Base-by-base conservation (phyloP, 2,888 invertebrate genomes). In the Chymomyza amoena region DNA sequence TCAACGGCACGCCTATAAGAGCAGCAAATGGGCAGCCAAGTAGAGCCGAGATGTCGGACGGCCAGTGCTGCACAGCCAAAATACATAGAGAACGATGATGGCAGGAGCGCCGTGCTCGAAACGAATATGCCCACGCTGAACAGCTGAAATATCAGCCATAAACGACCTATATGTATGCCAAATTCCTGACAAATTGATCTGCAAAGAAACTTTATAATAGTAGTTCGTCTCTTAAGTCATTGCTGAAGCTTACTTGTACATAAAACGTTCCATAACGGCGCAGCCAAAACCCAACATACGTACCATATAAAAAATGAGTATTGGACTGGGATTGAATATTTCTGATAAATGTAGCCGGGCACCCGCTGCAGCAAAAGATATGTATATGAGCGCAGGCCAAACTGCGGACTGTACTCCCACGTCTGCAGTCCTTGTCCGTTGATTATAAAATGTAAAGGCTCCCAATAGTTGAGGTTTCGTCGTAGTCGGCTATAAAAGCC, bases 381-480 rank as follows among this genome's bases (percentile, higher is more conserved):
- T n/a, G n/a, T n/a, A n/a, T n/a, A n/a, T n/a, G n/a, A n/a, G n/a
- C n/a, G n/a, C 61, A 99, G 94, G 0, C 98, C 98, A 91, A 95
- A 99, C 72, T 94, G 93, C 0, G 99, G 99, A 89, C 98, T 98
- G 91, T 99, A 99, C 91, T 99, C 99, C 99, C 99, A 99, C 36
- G 99, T 99, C 93, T 99, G 99, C 73, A 99, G 94, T 6, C 99
- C 99, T 89, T 94, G 95, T 9, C 97, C 98, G 90, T 97, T 98
- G 63, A 99, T 94, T 82, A 95, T 93, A 91, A 94, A 95, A 92
- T 95, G 95, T 90, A 97, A 94, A 1, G 99, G 99, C 91, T 99
- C 99, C 99, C 99, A 99, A 92, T 99, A 99, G 91, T 99, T 99
- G 91, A 99, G 0, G 98, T 98, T 92, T 99, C 99, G 93, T 99